Percentiles rank a stretch among this genome's conserved stretches.
phyloP scores from a whole-genome alignment of 1,140 invertebrate genomes.

The Andricus grossulariae region DNA sequence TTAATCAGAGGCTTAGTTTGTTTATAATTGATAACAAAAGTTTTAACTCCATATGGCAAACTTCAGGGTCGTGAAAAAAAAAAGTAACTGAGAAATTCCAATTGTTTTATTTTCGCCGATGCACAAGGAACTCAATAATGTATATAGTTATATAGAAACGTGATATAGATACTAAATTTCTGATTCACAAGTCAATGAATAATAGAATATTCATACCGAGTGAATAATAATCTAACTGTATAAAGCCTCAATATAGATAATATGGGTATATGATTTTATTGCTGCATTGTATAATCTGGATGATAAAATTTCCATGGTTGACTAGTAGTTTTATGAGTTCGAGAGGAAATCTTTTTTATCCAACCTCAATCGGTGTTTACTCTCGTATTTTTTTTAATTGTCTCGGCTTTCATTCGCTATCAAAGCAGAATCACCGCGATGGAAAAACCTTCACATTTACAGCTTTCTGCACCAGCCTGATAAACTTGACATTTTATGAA shows the following conservation, averaged over 20 bases:
- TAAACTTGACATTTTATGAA: not conserved
- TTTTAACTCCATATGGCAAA: too few species aligned
- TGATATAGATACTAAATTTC: not conserved
- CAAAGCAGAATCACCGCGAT: not conserved
- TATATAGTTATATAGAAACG: not conserved
- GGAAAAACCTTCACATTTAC: not conserved
- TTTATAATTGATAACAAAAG: too few species aligned
- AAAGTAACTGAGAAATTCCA: too few species aligned
- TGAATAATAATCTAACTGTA: constrained; percentile 11
- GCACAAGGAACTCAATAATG: not conserved
- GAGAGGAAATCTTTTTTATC: not conserved
- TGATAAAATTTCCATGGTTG: constrained; percentile 13
- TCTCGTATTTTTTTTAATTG: not conserved
- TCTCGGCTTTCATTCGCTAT: not conserved
- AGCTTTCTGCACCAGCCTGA: not conserved
- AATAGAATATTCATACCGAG: constrained; percentile 25
- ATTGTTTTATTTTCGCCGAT: too few species aligned
- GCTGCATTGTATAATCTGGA: not conserved
- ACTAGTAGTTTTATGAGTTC: not conserved
- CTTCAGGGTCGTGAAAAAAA: too few species aligned
- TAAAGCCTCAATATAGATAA: not conserved
- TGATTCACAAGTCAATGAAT: not conserved
- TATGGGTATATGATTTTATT: constrained; percentile 8
- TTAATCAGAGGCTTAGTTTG: too few species aligned
- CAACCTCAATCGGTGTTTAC: not conserved